These are phyloP conservation scores for Brachionus koreanus DNA, from an alignment of 1,140 invertebrate genomes.

Conservation along the genomic window DNA sequence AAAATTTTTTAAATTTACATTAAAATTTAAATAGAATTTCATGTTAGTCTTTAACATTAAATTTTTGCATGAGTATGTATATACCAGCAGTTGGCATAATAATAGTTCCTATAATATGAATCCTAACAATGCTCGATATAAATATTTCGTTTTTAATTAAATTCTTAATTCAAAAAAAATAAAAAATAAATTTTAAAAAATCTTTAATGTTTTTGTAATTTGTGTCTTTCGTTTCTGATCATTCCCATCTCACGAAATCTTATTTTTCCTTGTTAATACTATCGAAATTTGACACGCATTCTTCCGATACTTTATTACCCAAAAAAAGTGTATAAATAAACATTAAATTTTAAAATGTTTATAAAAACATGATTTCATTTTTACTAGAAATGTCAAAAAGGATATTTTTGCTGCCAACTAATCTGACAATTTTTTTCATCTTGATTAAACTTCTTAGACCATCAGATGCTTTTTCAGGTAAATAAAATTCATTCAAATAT, in stretches of 20 bases:
- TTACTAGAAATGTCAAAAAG: not conserved
- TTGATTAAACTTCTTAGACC: not conserved
- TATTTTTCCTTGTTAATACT: not conserved
- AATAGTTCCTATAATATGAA: slow-evolving; percentile 1
- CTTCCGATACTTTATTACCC: not conserved
- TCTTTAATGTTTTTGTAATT: not conserved
- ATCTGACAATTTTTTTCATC: not conserved
- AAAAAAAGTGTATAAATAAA: not conserved
- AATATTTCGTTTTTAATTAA: slow-evolving; percentile 18
- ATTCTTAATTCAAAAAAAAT: not conserved
- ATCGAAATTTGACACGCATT: not conserved
- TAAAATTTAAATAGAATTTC: not conserved
- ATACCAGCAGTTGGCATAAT: not conserved
- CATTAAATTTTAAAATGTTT: not conserved
- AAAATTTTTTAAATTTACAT: not conserved
- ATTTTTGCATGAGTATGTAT: not conserved
- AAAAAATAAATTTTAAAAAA: not conserved
- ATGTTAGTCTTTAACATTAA: not conserved
- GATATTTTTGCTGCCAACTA: not conserved
- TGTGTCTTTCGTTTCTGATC: not conserved
- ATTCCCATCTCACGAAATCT: slow-evolving; percentile 7
- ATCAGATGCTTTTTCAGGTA: slow-evolving; percentile 7
- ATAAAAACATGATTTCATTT: not conserved
- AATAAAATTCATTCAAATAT: not conserved
- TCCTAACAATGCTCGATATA: not conserved